A percentile compares a stretch with the other conserved stretches of the same genome.
These are phyloP conservation scores for Drosophila auraria DNA, from an alignment of 1,140 invertebrate genomes.

Conservation along the genomic window DNA sequence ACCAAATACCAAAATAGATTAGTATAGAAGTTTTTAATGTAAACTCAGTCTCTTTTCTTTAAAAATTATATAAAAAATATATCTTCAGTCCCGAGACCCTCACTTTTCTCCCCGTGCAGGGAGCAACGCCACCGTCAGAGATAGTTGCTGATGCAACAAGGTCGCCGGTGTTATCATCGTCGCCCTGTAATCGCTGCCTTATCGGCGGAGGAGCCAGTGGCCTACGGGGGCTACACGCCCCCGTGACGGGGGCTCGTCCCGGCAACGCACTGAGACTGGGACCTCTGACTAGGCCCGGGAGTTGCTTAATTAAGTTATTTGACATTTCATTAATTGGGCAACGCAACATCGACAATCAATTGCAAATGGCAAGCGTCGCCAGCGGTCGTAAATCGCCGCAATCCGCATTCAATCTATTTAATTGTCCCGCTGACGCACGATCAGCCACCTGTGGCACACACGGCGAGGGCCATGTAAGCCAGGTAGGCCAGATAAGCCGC, in stretches of 20 bases:
- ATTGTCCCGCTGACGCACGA: slow-evolving; percentile 49
- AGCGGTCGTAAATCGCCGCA: slow-evolving; percentile 28
- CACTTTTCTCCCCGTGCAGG: slow-evolving; percentile 20
- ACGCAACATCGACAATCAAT: slow-evolving; percentile 23
- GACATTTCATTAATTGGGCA: slow-evolving; percentile 69
- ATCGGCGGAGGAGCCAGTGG: slow-evolving; percentile 27
- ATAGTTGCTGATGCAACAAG: slow-evolving; percentile 53
- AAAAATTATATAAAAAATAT: too few relatives aligned
- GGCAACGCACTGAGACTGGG: slow-evolving; percentile 1
- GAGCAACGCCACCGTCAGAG: slow-evolving; percentile 5
- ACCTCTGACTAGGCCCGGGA: not conserved
- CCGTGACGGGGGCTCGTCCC: slow-evolving; percentile 38
- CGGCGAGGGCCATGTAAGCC: not conserved
- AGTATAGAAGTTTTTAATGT: too few relatives aligned
- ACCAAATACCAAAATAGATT: too few relatives aligned
- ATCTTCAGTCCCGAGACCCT: too few relatives aligned
- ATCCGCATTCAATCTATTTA: slow-evolving; percentile 49
- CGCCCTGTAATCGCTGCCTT: not conserved
- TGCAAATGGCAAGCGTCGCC: slow-evolving; percentile 38
- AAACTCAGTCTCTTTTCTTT: too few relatives aligned
- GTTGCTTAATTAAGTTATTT: slow-evolving; percentile 71
- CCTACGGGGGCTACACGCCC: slow-evolving; percentile 20
- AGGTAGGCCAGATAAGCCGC: slow-evolving; percentile 3
- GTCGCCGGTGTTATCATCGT: slow-evolving; percentile 29
- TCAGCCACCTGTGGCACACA: slow-evolving; percentile 16